phyloP scores from a whole-genome alignment of 2,797 vertebrate species.

The Acrocephalus scirpaceus region DNA sequence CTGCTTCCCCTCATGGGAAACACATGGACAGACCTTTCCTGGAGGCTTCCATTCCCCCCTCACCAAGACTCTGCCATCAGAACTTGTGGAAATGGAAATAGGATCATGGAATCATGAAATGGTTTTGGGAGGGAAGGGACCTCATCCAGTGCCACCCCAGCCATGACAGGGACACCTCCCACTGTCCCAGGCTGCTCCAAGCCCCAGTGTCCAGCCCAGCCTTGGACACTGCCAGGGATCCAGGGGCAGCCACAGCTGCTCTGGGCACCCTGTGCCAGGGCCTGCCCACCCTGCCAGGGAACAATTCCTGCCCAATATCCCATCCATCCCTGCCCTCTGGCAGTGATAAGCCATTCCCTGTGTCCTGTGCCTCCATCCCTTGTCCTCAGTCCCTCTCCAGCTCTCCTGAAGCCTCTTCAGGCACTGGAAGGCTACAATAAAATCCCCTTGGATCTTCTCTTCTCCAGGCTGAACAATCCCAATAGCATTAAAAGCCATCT shows the following conservation, averaged over 20 bases:
- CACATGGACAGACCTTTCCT: background rate
- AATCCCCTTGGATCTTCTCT: background rate
- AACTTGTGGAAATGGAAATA: background rate
- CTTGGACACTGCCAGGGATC: background rate
- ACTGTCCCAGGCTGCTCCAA: background rate
- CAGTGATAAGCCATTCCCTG: background rate
- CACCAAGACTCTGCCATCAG: background rate
- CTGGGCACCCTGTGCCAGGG: background rate
- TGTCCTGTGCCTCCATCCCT: background rate
- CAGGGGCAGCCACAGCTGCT: background rate
- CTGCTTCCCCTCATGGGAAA: background rate
- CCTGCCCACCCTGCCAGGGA: background rate
- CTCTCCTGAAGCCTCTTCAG: background rate
- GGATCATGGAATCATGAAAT: background rate
- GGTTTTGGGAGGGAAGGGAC: background rate
- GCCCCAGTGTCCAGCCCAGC: background rate
- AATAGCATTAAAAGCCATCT: background rate
- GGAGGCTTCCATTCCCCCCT: background rate
- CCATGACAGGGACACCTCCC: background rate
- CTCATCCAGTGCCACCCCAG: accelerated
- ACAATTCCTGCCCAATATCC: background rate
- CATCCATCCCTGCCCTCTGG: background rate
- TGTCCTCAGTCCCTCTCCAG: background rate
- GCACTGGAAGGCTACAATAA: background rate
- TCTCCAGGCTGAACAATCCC: background rate